Base-by-base conservation (phyloP, 2,113 vertebrate species). In the Indicator indicator region DNA sequence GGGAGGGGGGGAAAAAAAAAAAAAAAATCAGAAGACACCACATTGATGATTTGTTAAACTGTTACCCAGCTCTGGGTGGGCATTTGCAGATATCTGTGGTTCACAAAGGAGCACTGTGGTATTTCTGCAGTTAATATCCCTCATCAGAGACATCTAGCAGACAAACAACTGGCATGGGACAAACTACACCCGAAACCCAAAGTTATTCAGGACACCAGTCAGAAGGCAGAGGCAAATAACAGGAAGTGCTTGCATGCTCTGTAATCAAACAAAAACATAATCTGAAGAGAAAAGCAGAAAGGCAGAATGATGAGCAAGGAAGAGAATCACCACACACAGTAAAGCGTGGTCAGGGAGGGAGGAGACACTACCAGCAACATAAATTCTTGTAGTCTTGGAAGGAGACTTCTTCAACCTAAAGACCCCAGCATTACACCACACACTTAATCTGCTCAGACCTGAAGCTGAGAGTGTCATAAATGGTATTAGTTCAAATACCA, bases 371-470 rank as follows among this genome's bases (percentile, higher is more conserved):
- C 7, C 4, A 28, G 16, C 23, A 77, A 46, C 12, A 48, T 1
- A 65, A 70, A 74, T 62, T 74, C 38, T 71, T 78, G 8, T 38
- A 46, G 23, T 44, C 28, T 19, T 55, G 21, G 28, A 56, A 56
- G 50, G 7, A 75, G 52, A 55, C 42, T 36, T 76, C 30, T 85
- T 56, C 78, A 88, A 9, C 42, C 11, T 64, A 48, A 9, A 33
- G 3, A 11, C 46, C 30, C 30, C 69, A 48, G n/a, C 17, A 28
- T 32, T 86, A 40, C 11, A 24, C 12, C 69, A 40, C 56, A 58
- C 18, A 15, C 10, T 80, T 84, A 46, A 55, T 59, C 75, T 85
- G 46, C 65, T 86, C 76, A 94, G n/a, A 86, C 54, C 65, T 67
- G 62, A 86, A 86, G 42, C 18, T 60, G 69, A n/a, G 72, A 79